Evolutionary conservation across 2,888 invertebrate species (phyloP), one percentile per base, ranked within the genome.

Genomic region (Marasmarcha lunaedactyla): DNA sequence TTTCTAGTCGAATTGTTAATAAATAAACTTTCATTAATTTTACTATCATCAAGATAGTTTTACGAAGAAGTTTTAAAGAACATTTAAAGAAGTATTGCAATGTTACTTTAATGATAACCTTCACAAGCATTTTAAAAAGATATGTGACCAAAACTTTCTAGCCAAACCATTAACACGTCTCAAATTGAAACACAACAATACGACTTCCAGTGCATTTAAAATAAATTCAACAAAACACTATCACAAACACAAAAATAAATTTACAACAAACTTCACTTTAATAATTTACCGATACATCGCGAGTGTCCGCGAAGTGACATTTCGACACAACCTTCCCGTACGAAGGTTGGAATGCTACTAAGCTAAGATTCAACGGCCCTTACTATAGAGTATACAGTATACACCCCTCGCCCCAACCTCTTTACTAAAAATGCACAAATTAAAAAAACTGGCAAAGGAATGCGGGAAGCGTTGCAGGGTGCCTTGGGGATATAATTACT

Each of bases 351-450:
- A 52, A 57, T 61, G 65, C 64, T 63, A 78, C 79, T 78, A 63
- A 62, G 52, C 20, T 12, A 15, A 41, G 27, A 35, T 20, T 33
- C 36, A 60, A 60, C 59, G 68, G 65, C 68, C 67, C 62, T 62
- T 71, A 63, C 60, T 63, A 59, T 49, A 57, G 56, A 49, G 20
- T 20, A 20, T 20, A 20, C 20, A 20, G n/a, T n/a, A n/a, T 57
- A 54, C 63, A 62, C 65, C 67, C 67, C 63, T 55, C 65, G 59
- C 46, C 54, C 63, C 49, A 59, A 50, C 52, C 57, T 59, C 66
- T 59, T 54, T 56, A 59, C 64, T 62, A 71, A 68, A 63, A 72
- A 76, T 76, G 71, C 74, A 78, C 71, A 69, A 65, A 63, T 63
- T 61, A 60, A 64, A 67, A 54, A 55, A 63, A 71, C 63, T 71